Evolutionary conservation across 1,140 invertebrate genomes (phyloP).

Genomic region (Homalodisca vitripennis): DNA sequence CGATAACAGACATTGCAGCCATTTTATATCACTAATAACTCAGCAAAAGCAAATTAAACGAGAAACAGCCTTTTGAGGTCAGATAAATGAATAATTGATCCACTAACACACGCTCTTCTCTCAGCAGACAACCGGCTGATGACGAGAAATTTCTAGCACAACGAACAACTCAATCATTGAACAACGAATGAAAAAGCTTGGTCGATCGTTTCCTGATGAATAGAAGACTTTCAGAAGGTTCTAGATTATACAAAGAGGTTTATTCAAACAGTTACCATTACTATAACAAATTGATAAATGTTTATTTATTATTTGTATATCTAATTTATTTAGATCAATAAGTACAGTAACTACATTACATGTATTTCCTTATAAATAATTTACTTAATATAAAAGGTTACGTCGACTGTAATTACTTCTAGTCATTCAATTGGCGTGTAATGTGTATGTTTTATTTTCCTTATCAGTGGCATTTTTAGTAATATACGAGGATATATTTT

Average conservation of each 20-base stretch:
- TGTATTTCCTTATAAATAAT: too few relatives aligned
- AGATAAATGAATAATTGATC: background rate
- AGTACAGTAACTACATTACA: too few relatives aligned
- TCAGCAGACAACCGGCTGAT: conserved; percentile 16
- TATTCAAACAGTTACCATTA: background rate
- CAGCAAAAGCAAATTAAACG: background rate
- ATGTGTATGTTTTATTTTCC: too few relatives aligned
- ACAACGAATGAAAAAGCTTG: conserved; percentile 17
- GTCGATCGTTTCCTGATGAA: conserved; percentile 7
- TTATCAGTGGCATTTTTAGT: too few relatives aligned
- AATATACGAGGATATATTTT: too few relatives aligned
- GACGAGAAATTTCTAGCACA: conserved; percentile 10
- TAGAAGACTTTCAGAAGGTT: conserved; percentile 10
- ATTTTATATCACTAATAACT: conserved; percentile 46
- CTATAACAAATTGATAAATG: conserved; percentile 9
- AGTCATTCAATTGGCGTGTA: too few relatives aligned
- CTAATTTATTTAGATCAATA: too few relatives aligned
- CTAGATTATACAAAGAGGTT: background rate
- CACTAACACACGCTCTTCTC: background rate
- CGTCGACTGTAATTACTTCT: too few relatives aligned
- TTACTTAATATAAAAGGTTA: too few relatives aligned
- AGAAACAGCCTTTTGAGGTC: background rate
- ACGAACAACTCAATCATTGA: background rate
- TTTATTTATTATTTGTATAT: too few relatives aligned
- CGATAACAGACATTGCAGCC: conserved; percentile 92